Evolutionary conservation across 2,797 vertebrate genomes (phyloP), one percentile per base, ranked within the genome.

Genomic region (Pipistrellus kuhlii): DNA sequence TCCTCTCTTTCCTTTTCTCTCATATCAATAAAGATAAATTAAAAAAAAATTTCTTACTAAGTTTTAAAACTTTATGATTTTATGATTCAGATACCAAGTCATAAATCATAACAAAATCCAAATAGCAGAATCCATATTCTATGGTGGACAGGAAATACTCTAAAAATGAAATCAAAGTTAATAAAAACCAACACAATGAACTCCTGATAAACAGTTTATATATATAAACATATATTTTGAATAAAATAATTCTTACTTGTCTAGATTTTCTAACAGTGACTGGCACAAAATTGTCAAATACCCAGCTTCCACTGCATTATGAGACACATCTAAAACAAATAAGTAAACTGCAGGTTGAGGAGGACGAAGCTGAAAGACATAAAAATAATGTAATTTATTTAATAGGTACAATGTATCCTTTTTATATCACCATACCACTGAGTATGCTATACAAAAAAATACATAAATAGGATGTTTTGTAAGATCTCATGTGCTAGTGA

Each of bases 311-410:
- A 99, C 98, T 20, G 99, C 99, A 38, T 99, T 99, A 96, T 99
- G 99, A 81, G 99, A 99, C 71, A 99, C 99, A 80, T 99, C 99
- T 93, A 99, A 98, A 82, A 99, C 99, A 98, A 99, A 99, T 95
- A 99, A 98, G 98, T 99, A 99, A 46, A 99, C 99, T 0, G 99
- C 99, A 0, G 99, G 99, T 94, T 99, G 99, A 96, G 99, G 99
- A 94, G 99, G 99, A 66, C 99, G 99, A 96, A 99, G 97, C 99
- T 99, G 97, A 96, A 98, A 97, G 84, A 93, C 94, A 97, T 76
- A 96, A 81, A 94, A 94, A 94, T 38, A 91, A 80, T 18, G 53
- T 17, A 30, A 35, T 2, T 90, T 73, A 94, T 78, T 66, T 84
- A 66, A 41, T 25, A 94, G 62, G 44, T n/a, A 38, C 10, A 64